Percentiles rank a stretch among this genome's conserved stretches.
phyloP scores from a whole-genome alignment of 2,113 vertebrate genomes.

The Megaceryle torquata region DNA sequence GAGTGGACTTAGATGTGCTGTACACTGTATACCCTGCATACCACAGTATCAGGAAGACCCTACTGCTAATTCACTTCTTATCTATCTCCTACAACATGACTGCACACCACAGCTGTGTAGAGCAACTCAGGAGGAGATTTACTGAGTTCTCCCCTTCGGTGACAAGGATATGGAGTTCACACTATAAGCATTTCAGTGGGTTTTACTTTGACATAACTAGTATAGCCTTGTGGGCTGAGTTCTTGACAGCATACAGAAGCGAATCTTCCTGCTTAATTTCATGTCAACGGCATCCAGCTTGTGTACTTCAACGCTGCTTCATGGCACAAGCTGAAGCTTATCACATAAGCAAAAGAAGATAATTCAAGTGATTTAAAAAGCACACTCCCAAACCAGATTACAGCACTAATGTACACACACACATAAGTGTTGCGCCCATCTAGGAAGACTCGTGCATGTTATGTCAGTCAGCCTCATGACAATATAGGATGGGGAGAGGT shows the following conservation, averaged over 20 bases:
- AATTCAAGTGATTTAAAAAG: background rate
- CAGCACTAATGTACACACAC: background rate
- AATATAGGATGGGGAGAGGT: background rate
- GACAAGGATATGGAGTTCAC: background rate
- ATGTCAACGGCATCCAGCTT: background rate
- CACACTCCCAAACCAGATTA: background rate
- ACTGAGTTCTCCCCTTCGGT: background rate
- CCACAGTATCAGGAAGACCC: background rate
- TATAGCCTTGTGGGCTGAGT: background rate
- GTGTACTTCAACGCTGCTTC: background rate
- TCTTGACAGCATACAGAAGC: background rate
- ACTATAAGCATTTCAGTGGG: background rate
- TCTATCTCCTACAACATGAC: background rate
- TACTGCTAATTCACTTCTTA: background rate
- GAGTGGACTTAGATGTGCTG: fast-evolving
- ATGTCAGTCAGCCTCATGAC: background rate
- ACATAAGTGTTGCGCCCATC: background rate
- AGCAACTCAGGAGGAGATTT: background rate
- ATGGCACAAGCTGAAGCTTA: background rate
- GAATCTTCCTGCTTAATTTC: background rate
- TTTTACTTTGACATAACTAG: background rate
- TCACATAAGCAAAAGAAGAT: background rate
- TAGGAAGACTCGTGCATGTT: background rate
- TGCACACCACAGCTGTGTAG: background rate
- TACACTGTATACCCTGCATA: fast-evolving